Percentiles rank a stretch among this genome's conserved stretches.
Conservation (phyloP, 2,797 vertebrate genomes). For the Psittacula echo region DNA sequence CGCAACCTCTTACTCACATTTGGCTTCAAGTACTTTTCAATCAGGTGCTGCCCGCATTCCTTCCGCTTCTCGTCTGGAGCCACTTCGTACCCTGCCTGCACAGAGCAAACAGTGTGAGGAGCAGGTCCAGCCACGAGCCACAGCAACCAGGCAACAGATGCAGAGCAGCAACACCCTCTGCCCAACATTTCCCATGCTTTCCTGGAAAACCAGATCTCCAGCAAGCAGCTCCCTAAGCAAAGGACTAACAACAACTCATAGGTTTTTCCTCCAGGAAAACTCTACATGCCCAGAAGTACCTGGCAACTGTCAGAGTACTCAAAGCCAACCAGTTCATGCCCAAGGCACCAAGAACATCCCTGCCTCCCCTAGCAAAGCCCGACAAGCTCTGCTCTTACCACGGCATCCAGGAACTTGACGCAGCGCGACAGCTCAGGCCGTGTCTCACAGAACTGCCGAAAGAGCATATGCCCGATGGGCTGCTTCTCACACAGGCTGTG, state of each 20-base stretch:
- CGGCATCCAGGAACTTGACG: slow-evolving; percentile 91
- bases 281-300: neutral
- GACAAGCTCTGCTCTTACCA: slow-evolving; percentile 81
- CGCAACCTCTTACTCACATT: slow-evolving; percentile 77
- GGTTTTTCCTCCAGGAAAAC: neutral
- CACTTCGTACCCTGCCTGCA: slow-evolving; percentile 93
- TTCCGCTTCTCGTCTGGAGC: slow-evolving; percentile 94
- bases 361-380: fast-evolving
- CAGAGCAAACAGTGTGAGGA: neutral
- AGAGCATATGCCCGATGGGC: slow-evolving; percentile 92
- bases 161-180: neutral
- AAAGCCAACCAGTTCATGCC: neutral
- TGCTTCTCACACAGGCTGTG: slow-evolving; percentile 92
- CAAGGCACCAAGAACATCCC: neutral
- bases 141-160: neutral
- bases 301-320: neutral
- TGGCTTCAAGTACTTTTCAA: slow-evolving; percentile 88
- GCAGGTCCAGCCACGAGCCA: neutral
- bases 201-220: slow-evolving; percentile 22
- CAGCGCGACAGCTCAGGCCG: slow-evolving; percentile 89
- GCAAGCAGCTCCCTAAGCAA: neutral
- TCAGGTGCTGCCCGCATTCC: slow-evolving; percentile 86
- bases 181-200: neutral
- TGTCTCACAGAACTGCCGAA: slow-evolving; percentile 93
- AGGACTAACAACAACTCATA: neutral